A percentile compares a stretch with the other conserved stretches of the same genome.
These are phyloP conservation scores for Cryptophagus acutangulus DNA, from an alignment of 2,888 invertebrate genomes.

Conservation along the genomic window DNA sequence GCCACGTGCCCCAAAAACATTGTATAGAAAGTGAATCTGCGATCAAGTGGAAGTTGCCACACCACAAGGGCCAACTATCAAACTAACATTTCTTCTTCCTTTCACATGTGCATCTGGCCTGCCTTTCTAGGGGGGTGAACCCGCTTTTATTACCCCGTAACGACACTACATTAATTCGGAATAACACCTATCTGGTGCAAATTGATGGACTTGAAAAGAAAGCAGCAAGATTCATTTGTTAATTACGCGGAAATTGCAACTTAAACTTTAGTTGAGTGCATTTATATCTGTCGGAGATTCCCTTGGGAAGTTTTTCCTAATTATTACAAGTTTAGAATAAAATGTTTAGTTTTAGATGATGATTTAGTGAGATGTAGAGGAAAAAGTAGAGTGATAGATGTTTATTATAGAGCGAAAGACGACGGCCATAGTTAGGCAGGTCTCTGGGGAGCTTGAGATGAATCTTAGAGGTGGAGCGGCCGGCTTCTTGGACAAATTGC, in stretches of 20 bases:
- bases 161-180: constrained; percentile 18
- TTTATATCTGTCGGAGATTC: no score
- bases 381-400: constrained; percentile 47
- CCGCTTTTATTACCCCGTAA: constrained; percentile 18
- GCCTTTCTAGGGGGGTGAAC: constrained; percentile 14
- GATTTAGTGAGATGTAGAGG: constrained; percentile 25
- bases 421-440: constrained; percentile 45
- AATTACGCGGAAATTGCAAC: no score
- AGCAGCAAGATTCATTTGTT: no score
- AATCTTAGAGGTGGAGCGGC: constrained; percentile 45
- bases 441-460: constrained; percentile 43
- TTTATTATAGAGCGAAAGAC: constrained; percentile 42
- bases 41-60: constrained; percentile 32
- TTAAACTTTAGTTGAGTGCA: no score
- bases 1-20: constrained; percentile 32
- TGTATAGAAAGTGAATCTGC: constrained; percentile 14
- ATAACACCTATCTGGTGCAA: constrained; percentile 20
- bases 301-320: constrained; percentile 6
- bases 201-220: no score
- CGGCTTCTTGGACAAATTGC: constrained; percentile 44
- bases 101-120: constrained; percentile 31
- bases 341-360: no score
- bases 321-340: no score
- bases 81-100: no score
- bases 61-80: no score